Percentiles rank a stretch among this genome's conserved stretches.
Evolutionary conservation across 2,797 vertebrate species (phyloP).

Genomic region (Mycteria americana): DNA sequence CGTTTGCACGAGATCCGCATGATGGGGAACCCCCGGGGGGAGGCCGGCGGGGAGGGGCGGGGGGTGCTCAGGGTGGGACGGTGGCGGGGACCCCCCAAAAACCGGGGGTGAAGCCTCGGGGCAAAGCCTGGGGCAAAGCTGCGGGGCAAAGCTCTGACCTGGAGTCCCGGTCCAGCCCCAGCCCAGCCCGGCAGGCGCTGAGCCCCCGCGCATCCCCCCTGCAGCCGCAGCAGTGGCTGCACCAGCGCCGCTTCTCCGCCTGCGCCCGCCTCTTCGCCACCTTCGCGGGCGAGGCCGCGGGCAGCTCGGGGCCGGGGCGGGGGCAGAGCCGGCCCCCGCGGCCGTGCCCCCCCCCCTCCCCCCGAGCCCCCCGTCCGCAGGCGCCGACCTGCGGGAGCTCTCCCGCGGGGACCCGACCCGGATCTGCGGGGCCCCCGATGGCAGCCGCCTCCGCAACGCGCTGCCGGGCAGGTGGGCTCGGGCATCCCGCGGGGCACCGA

Average conservation of each 20-base stretch:
- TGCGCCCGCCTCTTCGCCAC: background rate
- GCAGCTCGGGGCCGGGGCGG: rapidly evolving
- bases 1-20: background rate
- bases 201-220: background rate
- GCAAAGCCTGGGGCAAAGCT: background rate
- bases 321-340: background rate
- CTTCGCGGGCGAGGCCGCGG: background rate
- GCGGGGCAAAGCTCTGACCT: background rate
- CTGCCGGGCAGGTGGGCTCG: background rate
- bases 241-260: background rate
- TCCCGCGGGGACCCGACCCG: slow-evolving; percentile 7
- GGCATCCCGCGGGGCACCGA: too few relatives aligned
- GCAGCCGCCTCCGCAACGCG: background rate
- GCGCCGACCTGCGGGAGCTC: background rate
- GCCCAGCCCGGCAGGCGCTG: background rate
- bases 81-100: background rate
- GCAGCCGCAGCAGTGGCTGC: slow-evolving; percentile 21
- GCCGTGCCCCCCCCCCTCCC: background rate
- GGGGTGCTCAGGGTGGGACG: background rate
- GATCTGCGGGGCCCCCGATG: slow-evolving; percentile 1
- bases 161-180: too few relatives aligned
- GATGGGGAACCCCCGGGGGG: background rate
- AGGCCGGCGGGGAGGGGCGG: background rate
- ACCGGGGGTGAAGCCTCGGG: background rate
- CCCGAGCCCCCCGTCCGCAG: background rate